A percentile compares a stretch with the other conserved stretches of the same genome.
Evolutionary conservation across 2,888 invertebrate species (phyloP).

Genomic region (Unio delphinus): DNA sequence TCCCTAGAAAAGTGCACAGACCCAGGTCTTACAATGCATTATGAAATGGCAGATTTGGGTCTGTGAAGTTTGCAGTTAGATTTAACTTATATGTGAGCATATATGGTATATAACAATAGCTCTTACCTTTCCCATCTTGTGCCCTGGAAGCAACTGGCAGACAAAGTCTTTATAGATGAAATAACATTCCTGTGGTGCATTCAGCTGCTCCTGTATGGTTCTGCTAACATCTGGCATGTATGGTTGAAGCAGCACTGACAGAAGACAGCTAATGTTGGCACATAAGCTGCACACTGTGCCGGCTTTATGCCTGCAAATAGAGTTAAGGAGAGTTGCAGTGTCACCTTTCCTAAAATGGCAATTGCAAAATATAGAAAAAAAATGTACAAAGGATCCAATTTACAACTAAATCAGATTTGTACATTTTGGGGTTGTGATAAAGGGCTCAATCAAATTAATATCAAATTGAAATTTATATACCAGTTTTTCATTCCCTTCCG

Average conservation of each 20-base stretch:
- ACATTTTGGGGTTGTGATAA: no score
- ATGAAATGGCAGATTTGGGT: no score
- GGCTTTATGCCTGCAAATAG: constrained; percentile 72
- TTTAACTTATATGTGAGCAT: no score
- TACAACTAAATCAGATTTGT: no score
- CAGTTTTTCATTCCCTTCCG: no score
- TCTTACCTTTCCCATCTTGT: constrained; percentile 82
- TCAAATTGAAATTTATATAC: no score
- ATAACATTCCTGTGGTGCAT: constrained; percentile 74
- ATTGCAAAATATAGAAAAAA: no score
- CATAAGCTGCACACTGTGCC: constrained; percentile 89
- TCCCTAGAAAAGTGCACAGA: neutral
- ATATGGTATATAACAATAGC: constrained; percentile 4
- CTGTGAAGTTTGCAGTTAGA: no score
- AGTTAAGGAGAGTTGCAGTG: neutral
- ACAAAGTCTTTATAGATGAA: constrained; percentile 66
- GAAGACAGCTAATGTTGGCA: constrained; percentile 83
- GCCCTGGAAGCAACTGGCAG: constrained; percentile 82
- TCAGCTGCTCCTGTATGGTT: constrained; percentile 82
- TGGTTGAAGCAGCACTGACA: constrained; percentile 88
- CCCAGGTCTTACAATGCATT: neutral
- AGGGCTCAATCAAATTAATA: no score
- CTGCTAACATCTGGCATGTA: constrained; percentile 89
- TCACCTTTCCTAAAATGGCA: no score
- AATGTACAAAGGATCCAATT: no score